Percentiles rank a stretch among this genome's conserved stretches.
Evolutionary conservation across 2,888 invertebrate species (phyloP).

Genomic region (Blomia tropicalis): DNA sequence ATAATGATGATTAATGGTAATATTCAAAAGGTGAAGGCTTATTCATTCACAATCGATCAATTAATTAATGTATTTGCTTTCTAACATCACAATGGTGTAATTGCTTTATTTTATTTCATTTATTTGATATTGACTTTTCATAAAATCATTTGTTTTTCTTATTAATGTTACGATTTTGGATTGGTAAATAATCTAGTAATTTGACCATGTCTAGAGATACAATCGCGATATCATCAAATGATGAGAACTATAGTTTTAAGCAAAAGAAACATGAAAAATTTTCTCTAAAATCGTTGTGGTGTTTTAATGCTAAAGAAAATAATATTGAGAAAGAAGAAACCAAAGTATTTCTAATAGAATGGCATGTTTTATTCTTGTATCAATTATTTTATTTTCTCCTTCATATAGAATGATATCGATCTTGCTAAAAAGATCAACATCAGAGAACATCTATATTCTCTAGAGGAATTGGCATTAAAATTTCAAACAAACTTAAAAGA

Average conservation of each 20-base stretch:
- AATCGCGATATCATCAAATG: neutral
- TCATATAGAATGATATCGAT: neutral
- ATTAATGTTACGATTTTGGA: neutral
- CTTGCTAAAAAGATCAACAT: constrained; percentile 7
- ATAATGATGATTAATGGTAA: too few relatives aligned
- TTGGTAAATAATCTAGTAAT: neutral
- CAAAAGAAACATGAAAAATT: neutral
- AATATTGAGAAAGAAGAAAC: neutral
- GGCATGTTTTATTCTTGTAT: neutral
- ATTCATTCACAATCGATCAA: too few relatives aligned
- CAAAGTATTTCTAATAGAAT: neutral
- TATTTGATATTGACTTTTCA: too few relatives aligned
- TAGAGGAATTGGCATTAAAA: neutral
- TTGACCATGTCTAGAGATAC: neutral
- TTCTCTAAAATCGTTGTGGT: neutral
- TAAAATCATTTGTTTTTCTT: neutral
- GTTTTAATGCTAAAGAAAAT: neutral
- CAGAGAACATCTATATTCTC: neutral
- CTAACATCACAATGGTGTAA: too few relatives aligned
- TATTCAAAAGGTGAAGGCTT: too few relatives aligned
- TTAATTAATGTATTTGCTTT: too few relatives aligned
- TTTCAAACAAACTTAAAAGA: neutral
- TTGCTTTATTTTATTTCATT: too few relatives aligned
- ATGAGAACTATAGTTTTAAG: neutral
- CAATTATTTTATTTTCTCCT: neutral